These are phyloP conservation scores for Xyrauchen texanus DNA, from an alignment of 2,113 vertebrate species.

Conservation along the genomic window DNA sequence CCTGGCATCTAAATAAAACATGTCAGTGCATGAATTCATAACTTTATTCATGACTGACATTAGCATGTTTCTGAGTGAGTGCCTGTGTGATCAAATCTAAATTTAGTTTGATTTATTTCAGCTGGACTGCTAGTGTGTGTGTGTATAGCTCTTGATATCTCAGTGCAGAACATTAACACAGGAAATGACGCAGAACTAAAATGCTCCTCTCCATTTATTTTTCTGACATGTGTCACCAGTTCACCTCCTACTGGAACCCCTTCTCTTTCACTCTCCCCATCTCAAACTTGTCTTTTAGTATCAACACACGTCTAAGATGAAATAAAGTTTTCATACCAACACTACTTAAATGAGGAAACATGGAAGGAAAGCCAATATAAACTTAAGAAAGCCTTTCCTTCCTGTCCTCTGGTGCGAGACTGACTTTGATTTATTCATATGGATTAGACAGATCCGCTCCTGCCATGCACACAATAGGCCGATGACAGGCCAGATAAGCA, in stretches of 20 bases:
- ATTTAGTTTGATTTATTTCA: slow-evolving; percentile 14
- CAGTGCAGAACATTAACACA: slow-evolving; percentile 68
- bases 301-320: not conserved
- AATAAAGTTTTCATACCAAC: slow-evolving; percentile 10
- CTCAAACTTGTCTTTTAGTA: slow-evolving; percentile 57
- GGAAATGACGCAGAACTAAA: slow-evolving; percentile 73
- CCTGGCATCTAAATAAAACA: slow-evolving; percentile 21
- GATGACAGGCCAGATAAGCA: slow-evolving; percentile 56
- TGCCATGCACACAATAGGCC: slow-evolving; percentile 54
- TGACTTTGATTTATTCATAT: slow-evolving; percentile 51
- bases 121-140: not conserved
- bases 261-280: slow-evolving; percentile 56
- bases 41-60: slow-evolving; percentile 35
- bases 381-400: slow-evolving; percentile 21
- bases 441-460: slow-evolving; percentile 48
- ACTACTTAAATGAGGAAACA: slow-evolving; percentile 7
- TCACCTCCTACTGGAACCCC: slow-evolving; percentile 52
- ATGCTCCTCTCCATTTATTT: slow-evolving; percentile 66
- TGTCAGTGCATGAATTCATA: not conserved
- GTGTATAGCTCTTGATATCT: slow-evolving; percentile 54
- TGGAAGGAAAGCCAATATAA: slow-evolving; percentile 32
- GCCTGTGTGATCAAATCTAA: slow-evolving; percentile 32
- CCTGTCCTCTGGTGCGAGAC: slow-evolving; percentile 10
- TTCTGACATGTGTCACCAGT: slow-evolving; percentile 50
- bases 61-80: slow-evolving; percentile 27